Evolutionary conservation across 2,113 vertebrate species (phyloP), one percentile per base, ranked within the genome.

Genomic region (Marcusenius ussheri): DNA sequence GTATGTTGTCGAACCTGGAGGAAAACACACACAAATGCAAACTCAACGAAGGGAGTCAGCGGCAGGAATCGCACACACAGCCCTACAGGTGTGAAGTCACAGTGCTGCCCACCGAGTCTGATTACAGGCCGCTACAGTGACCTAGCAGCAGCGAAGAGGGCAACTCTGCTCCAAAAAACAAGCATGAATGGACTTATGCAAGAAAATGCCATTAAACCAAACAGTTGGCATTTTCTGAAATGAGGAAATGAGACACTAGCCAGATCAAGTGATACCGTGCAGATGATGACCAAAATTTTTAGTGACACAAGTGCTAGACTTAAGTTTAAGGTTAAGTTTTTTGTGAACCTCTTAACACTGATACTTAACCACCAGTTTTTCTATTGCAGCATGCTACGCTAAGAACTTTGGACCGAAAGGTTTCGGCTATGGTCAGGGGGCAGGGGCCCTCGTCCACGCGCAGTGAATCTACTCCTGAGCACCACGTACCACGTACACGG

Each of bases 321-420:
- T n/a, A 9, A 21, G 15, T 56, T 42, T 42, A 42, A 42, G 3
- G 39, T 42, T 42, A 42, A 42, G 39, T 56, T 24, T 58, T 58
- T 21, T 5, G 53, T 58, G 53, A 58, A 21, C 17, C 53, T 24
- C 19, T 58, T 58, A 58, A 50, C 15, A 51, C 50, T 17, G 13
- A 17, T 62, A n/a, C 21, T 46, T 51, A 86, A 50, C 47, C 24
- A 86, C 3, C 83, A 58, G 49, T 10, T 49, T 91, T 53, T 92
- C 80, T 90, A 88, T 93, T 46, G 2, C 91, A 96, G 97, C 97
- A 92, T 97, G 96, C 91, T 97, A 97, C 0, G 96, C 96, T 0
- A 97, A 97, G 95, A 97, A 97, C 93, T 97, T 97, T 47, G 96
- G 96, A 87, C 96, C 96, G 84, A 97, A 97, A 90, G 96, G 96